Base-by-base conservation (phyloP, 2,797 vertebrate species). In the Brotula barbata region DNA sequence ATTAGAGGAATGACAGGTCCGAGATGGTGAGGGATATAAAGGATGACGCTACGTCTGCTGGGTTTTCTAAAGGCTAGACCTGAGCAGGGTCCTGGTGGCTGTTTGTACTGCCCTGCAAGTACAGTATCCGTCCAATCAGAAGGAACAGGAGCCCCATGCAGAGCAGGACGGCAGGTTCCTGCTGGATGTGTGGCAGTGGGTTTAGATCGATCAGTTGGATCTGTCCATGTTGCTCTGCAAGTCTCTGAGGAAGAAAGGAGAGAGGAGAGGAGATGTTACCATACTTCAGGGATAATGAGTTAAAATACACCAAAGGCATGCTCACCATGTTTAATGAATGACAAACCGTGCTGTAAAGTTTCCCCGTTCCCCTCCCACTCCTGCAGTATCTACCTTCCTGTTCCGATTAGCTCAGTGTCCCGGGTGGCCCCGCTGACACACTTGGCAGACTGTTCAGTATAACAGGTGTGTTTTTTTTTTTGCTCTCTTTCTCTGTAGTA, bases 11-110 rank as follows among this genome's bases (percentile, higher is more conserved):
- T 40, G 13, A 72, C 31, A 59, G 50, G 61, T 77, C 70, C 59
- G 40, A 58, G 16, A 62, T 66, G 76, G 13, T 48, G 54, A 82
- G 56, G 28, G 58, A 22, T 20, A 44, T 20, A 9, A 41, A 48
- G 47, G 17, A 60, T 37, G 56, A 43, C 81, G 89, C 91, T 91
- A 90, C 87, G 3, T 85, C 88, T 90, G 85, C 92, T 85, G 89
- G 88, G 88, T 78, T 62, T 65, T 53, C 60, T 66, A 33, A 39
- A 56, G 54, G 58, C 58, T 87, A 82, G 73, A 79, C 80, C 77
- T 84, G 75, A 78, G 81, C 57, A 52, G 57, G 61, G 67, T 75
- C 71, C 6, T n/a, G 60, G 22, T 39, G 44, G 68, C 19, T 66
- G 78, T 64, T 58, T 17, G 63, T 62, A 56, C 62, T 74, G 75